A percentile compares a stretch with the other conserved stretches of the same genome.
phyloP scores from a whole-genome alignment of 2,113 vertebrate species.

The Prolemur simus region DNA sequence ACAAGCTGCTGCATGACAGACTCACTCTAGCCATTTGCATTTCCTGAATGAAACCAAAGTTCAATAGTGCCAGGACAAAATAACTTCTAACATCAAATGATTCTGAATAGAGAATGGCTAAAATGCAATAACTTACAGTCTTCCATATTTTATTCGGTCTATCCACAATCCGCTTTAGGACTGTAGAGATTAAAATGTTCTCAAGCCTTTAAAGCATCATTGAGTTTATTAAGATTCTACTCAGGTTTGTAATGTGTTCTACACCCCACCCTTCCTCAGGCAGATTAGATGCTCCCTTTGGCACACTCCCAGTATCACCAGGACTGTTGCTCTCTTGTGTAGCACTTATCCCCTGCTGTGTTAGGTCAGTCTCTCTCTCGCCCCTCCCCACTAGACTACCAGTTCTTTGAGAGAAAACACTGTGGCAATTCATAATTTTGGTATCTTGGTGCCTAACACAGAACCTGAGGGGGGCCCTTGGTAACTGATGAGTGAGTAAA shows the following conservation, averaged over 20 bases:
- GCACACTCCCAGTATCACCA: background rate
- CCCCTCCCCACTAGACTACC: background rate
- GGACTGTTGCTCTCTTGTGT: background rate
- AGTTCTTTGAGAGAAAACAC: background rate
- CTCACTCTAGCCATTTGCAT: background rate
- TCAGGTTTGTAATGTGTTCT: background rate
- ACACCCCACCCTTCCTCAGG: background rate
- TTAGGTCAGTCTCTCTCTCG: background rate
- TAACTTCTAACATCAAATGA: constrained; percentile 26
- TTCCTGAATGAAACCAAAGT: constrained; percentile 31
- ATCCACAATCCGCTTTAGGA: background rate
- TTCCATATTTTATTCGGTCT: constrained; percentile 16
- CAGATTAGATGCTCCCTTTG: background rate
- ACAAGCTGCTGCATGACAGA: background rate
- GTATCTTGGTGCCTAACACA: constrained; percentile 8
- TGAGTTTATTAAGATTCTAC: constrained; percentile 31
- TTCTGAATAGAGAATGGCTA: background rate
- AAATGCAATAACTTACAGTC: background rate
- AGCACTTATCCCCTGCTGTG: background rate
- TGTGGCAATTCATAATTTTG: background rate
- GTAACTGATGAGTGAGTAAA: background rate
- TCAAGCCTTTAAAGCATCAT: background rate
- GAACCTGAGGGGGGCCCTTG: background rate
- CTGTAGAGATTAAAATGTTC: background rate
- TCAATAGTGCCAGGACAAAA: constrained; percentile 21